Base-by-base conservation (phyloP, 1,140 invertebrate genomes). In the Aleiodes sp. region DNA sequence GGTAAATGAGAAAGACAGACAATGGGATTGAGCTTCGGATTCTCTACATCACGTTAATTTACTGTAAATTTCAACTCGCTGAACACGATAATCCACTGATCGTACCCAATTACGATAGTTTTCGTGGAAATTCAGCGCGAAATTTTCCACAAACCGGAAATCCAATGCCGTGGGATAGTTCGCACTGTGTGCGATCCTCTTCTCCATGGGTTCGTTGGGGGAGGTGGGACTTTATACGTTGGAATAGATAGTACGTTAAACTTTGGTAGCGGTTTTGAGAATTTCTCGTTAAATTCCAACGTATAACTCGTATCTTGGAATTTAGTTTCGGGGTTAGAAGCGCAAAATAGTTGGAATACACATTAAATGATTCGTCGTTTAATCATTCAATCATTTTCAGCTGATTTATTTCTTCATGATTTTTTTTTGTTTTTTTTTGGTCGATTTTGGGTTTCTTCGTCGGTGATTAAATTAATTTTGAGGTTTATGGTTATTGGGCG, bases 21-120 rank as follows among this genome's bases (percentile, higher is more conserved):
- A 29, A n/a, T 59, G 56, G 9, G n/a, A 4, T 26, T 26, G n/a
- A 59, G n/a, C 26, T 33, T 8, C 9, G 9, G 7, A 59, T 29
- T 26, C 56, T 24, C 46, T 56, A 19, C 31, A 8, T 33, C 3
- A 29, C 26, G 28, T 29, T 59, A 59, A 59, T 59, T 59, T 12
- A 59, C 24, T n/a, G n/a, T n/a, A n/a, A 59, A 59, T 29, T 59
- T n/a, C 26, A 59, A 59, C 9, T 59, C 28, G 12, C 28, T 59
- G 28, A 59, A 14, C 56, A 59, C 14, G 2, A 29, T 59, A 31
- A 59, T 59, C 28, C 28, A 33, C 28, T 59, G 46, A 52, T 52
- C 46, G 46, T 52, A 52, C 46, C 46, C 46, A 52, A 52, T 52
- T 52, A 52, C 46, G 46, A 52, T 52, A 52, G 46, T 52, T 52